Base-by-base conservation (phyloP, 2,888 invertebrate species). In the Troides helena region DNA sequence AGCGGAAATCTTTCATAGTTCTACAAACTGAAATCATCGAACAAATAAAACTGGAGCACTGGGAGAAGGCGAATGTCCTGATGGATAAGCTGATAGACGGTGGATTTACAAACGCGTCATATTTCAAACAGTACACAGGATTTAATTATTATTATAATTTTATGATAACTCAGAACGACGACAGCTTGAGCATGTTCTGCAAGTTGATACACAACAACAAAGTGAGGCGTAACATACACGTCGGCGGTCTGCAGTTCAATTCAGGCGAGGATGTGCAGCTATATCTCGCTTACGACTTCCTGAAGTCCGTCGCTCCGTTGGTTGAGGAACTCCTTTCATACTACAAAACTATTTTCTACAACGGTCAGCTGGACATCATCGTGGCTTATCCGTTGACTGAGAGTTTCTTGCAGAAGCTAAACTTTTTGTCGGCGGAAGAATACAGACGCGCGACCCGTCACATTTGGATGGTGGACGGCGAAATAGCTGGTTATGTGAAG, bases 131-230 rank as follows among this genome's bases (percentile, higher is more conserved):
- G 73, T 88, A 93, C 53, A 96, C 97, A 7, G 97, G 97, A 0
- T 96, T 96, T 71, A 83, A 94, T n/a, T 95, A 95, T 78, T 96
- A 95, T 76, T 97, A 95, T 80, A 97, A 97, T 80, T 95, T 94
- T 78, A 81, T 97, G 23, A 83, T 93, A 62, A 71, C 86, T 0
- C 85, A 93, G 0, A 84, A 91, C 7, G 92, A 93, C 21, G 83
- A 86, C 2, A 91, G 93, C 62, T 82, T 86, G 62, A 85, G 90
- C 23, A 80, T 88, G 1, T 86, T 89, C 50, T 74, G 75, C 0
- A 70, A 82, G n/a, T 74, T 90, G 25, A 75, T 93, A 1, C 78
- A 88, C 46, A 85, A 88, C 74, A 81, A 83, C 23, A 80, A 83
- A 64, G 85, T 94, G 0, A 86, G 95, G 62, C 78, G 78, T 1